These are phyloP conservation scores for Microcebus lehilahytsara DNA, from an alignment of 2,113 vertebrate species.

Conservation along the genomic window DNA sequence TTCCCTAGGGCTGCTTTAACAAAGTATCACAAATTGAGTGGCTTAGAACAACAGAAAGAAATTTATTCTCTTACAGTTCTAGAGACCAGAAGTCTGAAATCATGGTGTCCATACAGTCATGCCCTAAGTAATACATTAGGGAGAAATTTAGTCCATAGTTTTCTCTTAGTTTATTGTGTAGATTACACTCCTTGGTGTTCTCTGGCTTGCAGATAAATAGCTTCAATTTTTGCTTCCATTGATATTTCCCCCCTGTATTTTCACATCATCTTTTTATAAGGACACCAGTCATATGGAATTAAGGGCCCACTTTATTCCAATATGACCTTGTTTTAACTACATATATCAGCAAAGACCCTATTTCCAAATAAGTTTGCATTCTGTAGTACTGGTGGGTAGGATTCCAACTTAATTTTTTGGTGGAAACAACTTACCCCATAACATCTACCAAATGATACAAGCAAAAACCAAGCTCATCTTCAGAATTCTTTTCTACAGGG, in stretches of 20 bases:
- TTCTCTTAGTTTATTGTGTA: not conserved
- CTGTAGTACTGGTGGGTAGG: not conserved
- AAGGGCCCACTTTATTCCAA: not conserved
- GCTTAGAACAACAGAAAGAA: not conserved
- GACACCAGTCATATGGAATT: not conserved
- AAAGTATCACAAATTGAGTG: not conserved
- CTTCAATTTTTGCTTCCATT: not conserved
- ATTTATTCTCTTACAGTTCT: not conserved
- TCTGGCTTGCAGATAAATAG: not conserved
- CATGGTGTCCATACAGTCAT: not conserved
- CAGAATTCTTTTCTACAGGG: not conserved
- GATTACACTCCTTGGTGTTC: not conserved
- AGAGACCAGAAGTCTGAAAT: not conserved
- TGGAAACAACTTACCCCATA: not conserved
- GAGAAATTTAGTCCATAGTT: not conserved
- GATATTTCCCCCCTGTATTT: not conserved
- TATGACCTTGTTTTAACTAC: not conserved
- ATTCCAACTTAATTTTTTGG: not conserved
- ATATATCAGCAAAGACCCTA: not conserved
- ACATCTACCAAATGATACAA: not conserved
- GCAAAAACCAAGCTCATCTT: not conserved
- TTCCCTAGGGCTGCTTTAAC: not conserved
- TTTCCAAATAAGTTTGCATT: not conserved
- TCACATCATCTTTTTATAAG: not conserved
- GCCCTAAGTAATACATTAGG: not conserved